phyloP scores from a whole-genome alignment of 2,888 invertebrate genomes.

The Erebia ligea region DNA sequence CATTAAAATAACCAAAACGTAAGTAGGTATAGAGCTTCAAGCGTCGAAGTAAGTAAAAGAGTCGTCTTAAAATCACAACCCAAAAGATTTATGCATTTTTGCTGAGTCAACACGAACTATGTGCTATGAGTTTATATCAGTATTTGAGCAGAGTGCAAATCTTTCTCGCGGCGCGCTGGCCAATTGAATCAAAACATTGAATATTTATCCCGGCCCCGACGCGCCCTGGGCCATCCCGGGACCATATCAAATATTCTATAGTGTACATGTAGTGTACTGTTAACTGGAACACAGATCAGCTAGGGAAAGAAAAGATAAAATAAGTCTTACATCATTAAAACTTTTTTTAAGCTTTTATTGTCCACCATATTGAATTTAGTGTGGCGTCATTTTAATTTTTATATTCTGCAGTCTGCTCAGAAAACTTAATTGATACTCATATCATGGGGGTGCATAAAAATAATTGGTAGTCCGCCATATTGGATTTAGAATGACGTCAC shows the following conservation, averaged over 20 bases:
- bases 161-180: constrained; percentile 49
- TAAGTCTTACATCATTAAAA: background rate
- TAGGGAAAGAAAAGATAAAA: constrained; percentile 5
- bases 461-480: too few relatives aligned
- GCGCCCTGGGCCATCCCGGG: constrained; percentile 21
- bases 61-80: background rate
- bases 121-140: constrained; percentile 32
- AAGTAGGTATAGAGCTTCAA: too few relatives aligned
- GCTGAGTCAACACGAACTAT: constrained; percentile 26
- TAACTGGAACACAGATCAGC: constrained; percentile 17
- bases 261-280: background rate
- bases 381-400: too few relatives aligned
- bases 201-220: constrained; percentile 59
- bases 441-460: too few relatives aligned
- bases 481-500: too few relatives aligned
- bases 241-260: constrained; percentile 11
- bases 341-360: too few relatives aligned
- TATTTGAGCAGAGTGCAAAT: constrained; percentile 42
- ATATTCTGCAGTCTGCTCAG: too few relatives aligned
- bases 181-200: constrained; percentile 80
- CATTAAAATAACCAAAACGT: too few relatives aligned
- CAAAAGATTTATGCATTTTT: constrained; percentile 16
- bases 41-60: background rate
- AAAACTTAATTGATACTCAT: too few relatives aligned
- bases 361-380: too few relatives aligned